These are phyloP conservation scores for Regulus satrapa DNA, from an alignment of 2,113 vertebrate genomes.

Conservation along the genomic window DNA sequence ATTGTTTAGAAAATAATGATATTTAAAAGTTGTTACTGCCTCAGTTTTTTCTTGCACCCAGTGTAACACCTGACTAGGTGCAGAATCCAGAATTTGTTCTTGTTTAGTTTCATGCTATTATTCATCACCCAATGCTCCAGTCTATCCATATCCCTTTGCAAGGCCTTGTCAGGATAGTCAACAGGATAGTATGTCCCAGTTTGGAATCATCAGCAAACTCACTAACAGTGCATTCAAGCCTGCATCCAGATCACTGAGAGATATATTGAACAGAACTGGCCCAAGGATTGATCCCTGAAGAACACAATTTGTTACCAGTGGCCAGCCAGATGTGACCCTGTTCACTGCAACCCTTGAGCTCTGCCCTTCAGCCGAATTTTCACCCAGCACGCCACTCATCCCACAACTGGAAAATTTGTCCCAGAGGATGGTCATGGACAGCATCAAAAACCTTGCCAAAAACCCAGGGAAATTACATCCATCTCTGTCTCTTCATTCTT, in stretches of 20 bases:
- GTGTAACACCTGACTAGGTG: neutral
- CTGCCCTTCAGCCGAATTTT: neutral
- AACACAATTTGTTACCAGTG: neutral
- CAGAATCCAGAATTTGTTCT: neutral
- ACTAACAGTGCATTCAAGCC: neutral
- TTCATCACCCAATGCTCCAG: neutral
- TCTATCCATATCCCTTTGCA: neutral
- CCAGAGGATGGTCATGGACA: neutral
- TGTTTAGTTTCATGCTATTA: neutral
- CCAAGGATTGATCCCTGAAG: neutral
- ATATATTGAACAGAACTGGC: neutral
- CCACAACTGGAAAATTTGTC: neutral
- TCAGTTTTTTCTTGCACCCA: neutral
- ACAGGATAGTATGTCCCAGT: neutral
- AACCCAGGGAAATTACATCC: neutral
- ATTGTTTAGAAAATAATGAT: neutral
- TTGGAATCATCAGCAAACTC: neutral
- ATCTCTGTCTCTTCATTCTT: neutral
- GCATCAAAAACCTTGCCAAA: neutral
- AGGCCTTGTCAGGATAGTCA: fast-evolving
- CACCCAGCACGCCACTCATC: neutral
- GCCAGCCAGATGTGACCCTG: neutral
- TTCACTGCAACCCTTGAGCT: neutral
- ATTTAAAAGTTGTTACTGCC: neutral
- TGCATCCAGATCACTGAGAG: neutral